Conservation (phyloP, 1,140 invertebrate species). For the Lycorma delicatula region DNA sequence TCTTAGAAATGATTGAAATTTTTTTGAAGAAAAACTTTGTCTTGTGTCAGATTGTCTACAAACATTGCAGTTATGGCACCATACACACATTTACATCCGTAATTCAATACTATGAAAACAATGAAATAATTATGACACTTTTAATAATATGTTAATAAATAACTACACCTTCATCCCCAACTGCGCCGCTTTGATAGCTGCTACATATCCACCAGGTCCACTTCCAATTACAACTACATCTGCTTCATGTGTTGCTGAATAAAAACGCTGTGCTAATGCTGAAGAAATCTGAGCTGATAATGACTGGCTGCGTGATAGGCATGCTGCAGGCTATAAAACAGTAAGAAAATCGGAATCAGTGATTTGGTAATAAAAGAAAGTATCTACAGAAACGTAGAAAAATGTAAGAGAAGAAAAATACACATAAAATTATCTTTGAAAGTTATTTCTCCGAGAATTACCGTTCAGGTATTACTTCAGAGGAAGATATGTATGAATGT, state of each 20-base stretch:
- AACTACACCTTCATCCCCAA: conserved; percentile 84
- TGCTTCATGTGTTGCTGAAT: conserved; percentile 65
- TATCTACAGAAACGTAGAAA: too few relatives aligned
- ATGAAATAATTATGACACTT: background rate
- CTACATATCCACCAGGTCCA: conserved; percentile 98
- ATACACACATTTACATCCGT: background rate
- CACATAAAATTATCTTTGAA: too few relatives aligned
- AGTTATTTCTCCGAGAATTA: too few relatives aligned
- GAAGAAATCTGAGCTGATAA: conserved; percentile 8
- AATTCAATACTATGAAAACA: background rate
- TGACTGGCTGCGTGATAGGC: conserved; percentile 8
- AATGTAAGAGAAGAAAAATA: too few relatives aligned
- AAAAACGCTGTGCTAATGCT: conserved; percentile 34
- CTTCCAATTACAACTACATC: conserved; percentile 97
- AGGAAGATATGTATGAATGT: too few relatives aligned
- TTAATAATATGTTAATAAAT: conserved; percentile 1
- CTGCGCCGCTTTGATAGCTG: conserved; percentile 97
- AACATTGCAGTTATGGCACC: background rate
- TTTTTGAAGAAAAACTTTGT: too few relatives aligned
- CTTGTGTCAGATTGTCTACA: too few relatives aligned
- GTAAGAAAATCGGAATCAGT: too few relatives aligned
- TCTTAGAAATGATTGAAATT: too few relatives aligned
- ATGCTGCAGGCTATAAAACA: conserved; percentile 24
- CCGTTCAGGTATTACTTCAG: too few relatives aligned
- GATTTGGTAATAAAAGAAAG: too few relatives aligned